Evolutionary conservation across 2,888 invertebrate species (phyloP), one percentile per base, ranked within the genome.

Genomic region (Protophormia terraenovae): DNA sequence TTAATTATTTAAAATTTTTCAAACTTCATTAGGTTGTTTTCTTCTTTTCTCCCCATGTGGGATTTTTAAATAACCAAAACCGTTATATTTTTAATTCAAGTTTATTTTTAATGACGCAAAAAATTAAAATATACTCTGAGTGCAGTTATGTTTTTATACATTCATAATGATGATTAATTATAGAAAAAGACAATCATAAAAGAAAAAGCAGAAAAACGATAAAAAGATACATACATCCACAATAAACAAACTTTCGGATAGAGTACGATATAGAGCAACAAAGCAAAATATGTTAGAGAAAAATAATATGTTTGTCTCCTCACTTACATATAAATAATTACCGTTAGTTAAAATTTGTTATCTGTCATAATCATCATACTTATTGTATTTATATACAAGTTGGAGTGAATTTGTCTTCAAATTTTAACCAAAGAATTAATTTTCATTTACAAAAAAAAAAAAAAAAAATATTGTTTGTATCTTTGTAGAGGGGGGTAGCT

Each of bases 151-250:
- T 71, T 41, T 35, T 55, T 19, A 14, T 50, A 32, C 12, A n/a
- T n/a, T n/a, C n/a, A 50, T 71, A 71, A 71, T 71, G 27, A 71
- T 41, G 71, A 71, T 71, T 55, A 55, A 55, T 55, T 71, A 53
- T 69, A 71, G 22, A 45, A 71, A 38, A 53, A 47, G 5, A 32
- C 32, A 29, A 19, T 24, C 14, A 38, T 16, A n/a, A n/a, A n/a
- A n/a, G n/a, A n/a, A n/a, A n/a, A n/a, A n/a, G n/a, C 55, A 27
- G 12, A 12, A 47, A 10, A 67, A 16, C 27, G n/a, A n/a, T n/a
- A 50, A 7, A 12, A 5, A 60, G 29, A n/a, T 10, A 58, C 27
- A 58, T 3, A 6, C 50, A 22, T 50, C 16, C 27, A 4, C 24
- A 55, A 10, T 24, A 12, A 22, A 24, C n/a, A 14, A 24, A 27